These are phyloP conservation scores for Erebia palarica DNA, from an alignment of 2,888 invertebrate genomes.

Conservation along the genomic window DNA sequence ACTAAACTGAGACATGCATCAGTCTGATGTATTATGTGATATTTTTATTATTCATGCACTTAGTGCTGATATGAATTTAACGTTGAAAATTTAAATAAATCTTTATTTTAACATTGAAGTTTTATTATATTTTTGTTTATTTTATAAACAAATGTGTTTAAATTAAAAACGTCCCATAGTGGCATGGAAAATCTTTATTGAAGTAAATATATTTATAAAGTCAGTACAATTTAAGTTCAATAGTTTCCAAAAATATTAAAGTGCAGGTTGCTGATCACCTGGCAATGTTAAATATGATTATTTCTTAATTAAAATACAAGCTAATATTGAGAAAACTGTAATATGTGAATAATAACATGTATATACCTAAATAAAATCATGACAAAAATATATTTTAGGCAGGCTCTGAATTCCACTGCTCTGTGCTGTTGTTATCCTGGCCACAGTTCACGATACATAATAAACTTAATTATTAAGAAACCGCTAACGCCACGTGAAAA, in stretches of 20 bases:
- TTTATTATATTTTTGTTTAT: conserved; percentile 7
- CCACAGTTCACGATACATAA: conserved; percentile 74
- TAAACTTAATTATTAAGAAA: conserved; percentile 75
- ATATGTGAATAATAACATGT: conserved; percentile 83
- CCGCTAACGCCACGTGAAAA: conserved; percentile 72
- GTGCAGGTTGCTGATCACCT: conserved; percentile 84
- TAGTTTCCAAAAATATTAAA: conserved; percentile 84
- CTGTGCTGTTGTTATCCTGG: conserved; percentile 79
- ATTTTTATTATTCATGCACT: conserved; percentile 4
- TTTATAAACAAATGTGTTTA: conserved; percentile 25
- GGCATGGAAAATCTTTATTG: conserved; percentile 84
- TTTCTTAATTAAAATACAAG: conserved; percentile 84
- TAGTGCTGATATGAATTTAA: neutral
- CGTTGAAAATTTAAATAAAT: conserved; percentile 17
- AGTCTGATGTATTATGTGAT: conserved; percentile 23
- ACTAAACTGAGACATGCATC: no score
- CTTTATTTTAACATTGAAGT: neutral
- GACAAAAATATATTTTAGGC: conserved; percentile 84
- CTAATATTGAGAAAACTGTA: conserved; percentile 84
- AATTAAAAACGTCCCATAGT: conserved; percentile 63
- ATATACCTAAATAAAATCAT: conserved; percentile 83
- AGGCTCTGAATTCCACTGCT: conserved; percentile 80
- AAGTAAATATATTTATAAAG: conserved; percentile 84
- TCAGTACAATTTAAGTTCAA: conserved; percentile 84
- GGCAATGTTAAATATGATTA: conserved; percentile 84